Evolutionary conservation across 2,888 invertebrate species (phyloP), one percentile per base, ranked within the genome.

Genomic region (Mongoloraphidia duomilia): DNA sequence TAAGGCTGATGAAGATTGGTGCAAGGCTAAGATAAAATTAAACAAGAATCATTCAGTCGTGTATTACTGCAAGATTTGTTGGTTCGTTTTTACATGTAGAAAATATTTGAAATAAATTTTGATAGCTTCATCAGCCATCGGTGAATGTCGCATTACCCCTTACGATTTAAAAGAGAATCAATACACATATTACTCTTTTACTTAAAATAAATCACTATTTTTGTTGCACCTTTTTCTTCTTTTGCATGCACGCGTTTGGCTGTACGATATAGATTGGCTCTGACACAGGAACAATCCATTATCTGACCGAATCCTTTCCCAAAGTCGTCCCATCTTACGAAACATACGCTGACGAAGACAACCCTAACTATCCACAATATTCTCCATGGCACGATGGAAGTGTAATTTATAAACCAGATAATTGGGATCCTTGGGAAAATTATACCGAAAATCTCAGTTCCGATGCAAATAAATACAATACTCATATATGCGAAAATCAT

Each of bases 361-460:
- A 45, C 46, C 41, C 56, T 26, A 6, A 26, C 44, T 46, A 50
- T 59, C 34, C 61, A 65, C 56, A 64, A 64, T 57, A 61, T 62
- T 39, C 14, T 14, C 40, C 40, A 39, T 14, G 17, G 17, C 40
- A 12, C 40, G 17, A 39, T 39, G 40, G 12, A 14, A 39, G 17
- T 39, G 40, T 14, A 39, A 39, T 39, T 39, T 39, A 39, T 39
- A 12, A 14, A 14, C 14, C 12, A 54, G 68, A 69, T 55, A 70
- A 73, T 58, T 68, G 67, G 67, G 86, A 88, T 72, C 87, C 86
- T 49, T 88, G 88, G 88, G 77, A 83, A 58, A 72, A 77, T 60
- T 83, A 81, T 26, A 26, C 26, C 1, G 26, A 26, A 26, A 26
- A 26, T 26, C 26, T 5, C 6, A 26, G 6, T 26, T 6, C 26